phyloP scores from a whole-genome alignment of 2,888 invertebrate species.

The Linnaemya vulpina region DNA sequence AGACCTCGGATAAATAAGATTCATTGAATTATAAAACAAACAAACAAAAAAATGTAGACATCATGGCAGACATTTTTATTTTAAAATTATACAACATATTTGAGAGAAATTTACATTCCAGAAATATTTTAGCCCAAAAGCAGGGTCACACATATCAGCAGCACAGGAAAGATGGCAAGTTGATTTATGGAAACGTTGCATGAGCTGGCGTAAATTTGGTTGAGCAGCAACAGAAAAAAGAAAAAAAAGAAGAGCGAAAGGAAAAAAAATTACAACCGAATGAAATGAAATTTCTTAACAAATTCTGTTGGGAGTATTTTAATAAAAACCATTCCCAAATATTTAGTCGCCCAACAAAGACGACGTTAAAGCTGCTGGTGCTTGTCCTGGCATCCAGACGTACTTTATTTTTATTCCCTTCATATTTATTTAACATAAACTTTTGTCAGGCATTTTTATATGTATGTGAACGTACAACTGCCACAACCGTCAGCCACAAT shows the following conservation, averaged over 20 bases:
- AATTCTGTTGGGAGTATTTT: conserved; percentile 27
- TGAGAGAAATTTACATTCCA: conserved; percentile 6
- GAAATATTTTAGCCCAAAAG: not conserved
- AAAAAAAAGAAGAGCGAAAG: not conserved
- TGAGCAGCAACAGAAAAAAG: not conserved
- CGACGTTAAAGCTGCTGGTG: not conserved
- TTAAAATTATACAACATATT: conserved; percentile 25
- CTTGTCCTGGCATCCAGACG: not conserved
- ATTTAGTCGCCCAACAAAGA: not conserved
- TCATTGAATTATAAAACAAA: conserved; percentile 2
- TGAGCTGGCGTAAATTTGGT: not conserved
- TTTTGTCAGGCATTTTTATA: conserved; percentile 29
- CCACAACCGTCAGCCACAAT: not conserved
- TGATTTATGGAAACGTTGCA: conserved; percentile 19
- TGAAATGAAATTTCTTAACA: not conserved
- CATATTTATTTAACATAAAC: conserved; percentile 31
- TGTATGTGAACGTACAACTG: not conserved
- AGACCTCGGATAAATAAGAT: not conserved
- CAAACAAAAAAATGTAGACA: conserved; percentile 44
- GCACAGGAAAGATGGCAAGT: conserved; percentile 17
- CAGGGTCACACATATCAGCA: not conserved
- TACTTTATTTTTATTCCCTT: not conserved
- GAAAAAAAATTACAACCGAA: not conserved
- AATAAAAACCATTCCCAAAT: conserved; percentile 38
- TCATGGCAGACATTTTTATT: conserved; percentile 43